Conservation (phyloP, 2,113 vertebrate genomes). For the Abramis brama region DNA sequence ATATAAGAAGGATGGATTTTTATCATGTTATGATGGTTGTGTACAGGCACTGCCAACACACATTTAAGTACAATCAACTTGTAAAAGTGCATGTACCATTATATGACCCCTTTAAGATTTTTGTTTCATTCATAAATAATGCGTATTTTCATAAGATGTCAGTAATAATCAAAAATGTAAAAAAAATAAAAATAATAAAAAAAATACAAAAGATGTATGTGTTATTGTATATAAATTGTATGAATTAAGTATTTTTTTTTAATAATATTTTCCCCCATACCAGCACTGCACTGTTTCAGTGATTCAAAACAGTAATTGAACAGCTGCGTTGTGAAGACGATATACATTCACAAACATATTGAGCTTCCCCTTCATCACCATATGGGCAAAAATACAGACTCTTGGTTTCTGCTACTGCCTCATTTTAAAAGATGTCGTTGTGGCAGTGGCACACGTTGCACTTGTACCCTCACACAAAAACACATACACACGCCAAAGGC, state of each 20-base stretch:
- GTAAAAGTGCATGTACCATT: too few species aligned
- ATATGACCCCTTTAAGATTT: background rate
- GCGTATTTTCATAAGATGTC: background rate
- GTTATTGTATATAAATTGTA: background rate
- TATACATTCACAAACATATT: slow-evolving; percentile 6
- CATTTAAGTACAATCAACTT: too few species aligned
- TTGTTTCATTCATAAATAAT: background rate
- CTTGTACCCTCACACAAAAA: background rate
- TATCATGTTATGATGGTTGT: too few species aligned
- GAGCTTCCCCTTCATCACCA: background rate
- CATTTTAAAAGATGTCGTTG: background rate
- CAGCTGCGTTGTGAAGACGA: background rate
- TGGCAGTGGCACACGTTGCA: background rate
- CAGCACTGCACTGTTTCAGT: background rate
- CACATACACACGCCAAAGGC: background rate
- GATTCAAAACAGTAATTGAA: background rate
- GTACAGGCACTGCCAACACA: too few species aligned
- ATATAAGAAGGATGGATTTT: too few species aligned
- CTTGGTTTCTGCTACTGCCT: background rate
- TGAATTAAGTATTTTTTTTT: background rate
- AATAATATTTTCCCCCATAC: background rate
- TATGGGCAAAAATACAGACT: background rate
- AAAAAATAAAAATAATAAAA: too few species aligned
- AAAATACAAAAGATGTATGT: background rate
- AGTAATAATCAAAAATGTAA: too few species aligned